Evolutionary conservation across 1,140 invertebrate species (phyloP).

Genomic region (Platyscapa corneri): DNA sequence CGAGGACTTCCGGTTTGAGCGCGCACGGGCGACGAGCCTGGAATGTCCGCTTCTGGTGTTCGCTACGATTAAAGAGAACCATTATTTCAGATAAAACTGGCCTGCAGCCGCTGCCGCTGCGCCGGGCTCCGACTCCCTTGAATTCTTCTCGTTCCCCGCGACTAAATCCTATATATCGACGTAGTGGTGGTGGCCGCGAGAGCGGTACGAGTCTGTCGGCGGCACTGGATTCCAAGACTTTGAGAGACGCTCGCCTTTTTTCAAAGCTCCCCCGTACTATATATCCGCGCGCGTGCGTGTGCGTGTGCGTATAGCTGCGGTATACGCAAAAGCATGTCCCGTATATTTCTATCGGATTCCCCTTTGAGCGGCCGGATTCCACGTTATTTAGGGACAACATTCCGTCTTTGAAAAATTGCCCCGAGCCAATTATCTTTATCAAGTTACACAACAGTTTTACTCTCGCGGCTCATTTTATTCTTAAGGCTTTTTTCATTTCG

Average conservation of each 20-base stretch:
- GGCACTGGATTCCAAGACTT: constrained; percentile 42
- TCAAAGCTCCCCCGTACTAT: not conserved
- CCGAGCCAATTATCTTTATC: constrained; percentile 49
- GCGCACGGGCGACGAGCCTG: constrained; percentile 58
- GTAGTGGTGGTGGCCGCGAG: constrained; percentile 17
- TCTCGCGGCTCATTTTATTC: constrained; percentile 28
- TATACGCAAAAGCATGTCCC: constrained; percentile 14
- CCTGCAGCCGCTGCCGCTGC: constrained; percentile 15
- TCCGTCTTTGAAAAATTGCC: constrained; percentile 48
- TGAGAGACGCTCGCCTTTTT: constrained; percentile 40
- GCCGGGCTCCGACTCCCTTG: constrained; percentile 35
- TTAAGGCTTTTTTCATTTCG: constrained; percentile 5
- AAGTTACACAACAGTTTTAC: constrained; percentile 44
- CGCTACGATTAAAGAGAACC: constrained; percentile 65
- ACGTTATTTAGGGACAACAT: constrained; percentile 44
- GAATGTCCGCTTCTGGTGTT: constrained; percentile 58
- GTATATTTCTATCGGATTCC: constrained; percentile 48
- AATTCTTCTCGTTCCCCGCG: constrained; percentile 54
- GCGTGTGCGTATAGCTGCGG: not conserved
- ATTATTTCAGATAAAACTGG: constrained; percentile 61
- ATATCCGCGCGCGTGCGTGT: not conserved
- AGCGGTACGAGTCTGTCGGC: not conserved
- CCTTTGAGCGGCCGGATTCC: constrained; percentile 33
- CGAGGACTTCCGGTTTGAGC: constrained; percentile 46
- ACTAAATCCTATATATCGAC: constrained; percentile 48